phyloP scores from a whole-genome alignment of 2,888 invertebrate genomes.

The Drosophila anceps region DNA sequence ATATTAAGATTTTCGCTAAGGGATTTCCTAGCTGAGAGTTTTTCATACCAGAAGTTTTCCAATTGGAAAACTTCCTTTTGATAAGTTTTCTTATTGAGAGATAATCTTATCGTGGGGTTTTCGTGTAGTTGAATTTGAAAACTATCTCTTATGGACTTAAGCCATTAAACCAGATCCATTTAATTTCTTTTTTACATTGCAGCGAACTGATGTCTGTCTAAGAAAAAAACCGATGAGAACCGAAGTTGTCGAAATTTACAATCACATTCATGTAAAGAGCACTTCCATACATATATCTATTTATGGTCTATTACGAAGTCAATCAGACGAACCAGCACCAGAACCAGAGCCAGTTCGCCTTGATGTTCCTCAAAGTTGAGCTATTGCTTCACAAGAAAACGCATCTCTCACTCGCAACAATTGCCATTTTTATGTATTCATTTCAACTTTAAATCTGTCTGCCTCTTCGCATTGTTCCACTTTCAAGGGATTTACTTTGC shows the following conservation, averaged over 20 bases:
- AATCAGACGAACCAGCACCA: background rate
- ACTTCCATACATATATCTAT: background rate
- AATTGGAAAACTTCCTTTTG: background rate
- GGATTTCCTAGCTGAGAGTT: background rate
- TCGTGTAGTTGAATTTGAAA: too few relatives aligned
- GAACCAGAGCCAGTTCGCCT: background rate
- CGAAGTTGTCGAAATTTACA: background rate
- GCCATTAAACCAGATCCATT: too few relatives aligned
- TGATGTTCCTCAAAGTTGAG: background rate
- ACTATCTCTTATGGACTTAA: too few relatives aligned
- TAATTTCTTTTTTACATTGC: too few relatives aligned
- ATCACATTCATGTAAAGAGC: background rate
- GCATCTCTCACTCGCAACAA: background rate
- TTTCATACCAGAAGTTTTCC: too few relatives aligned
- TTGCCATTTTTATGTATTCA: background rate
- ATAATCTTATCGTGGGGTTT: background rate
- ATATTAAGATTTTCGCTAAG: too few relatives aligned
- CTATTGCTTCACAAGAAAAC: background rate
- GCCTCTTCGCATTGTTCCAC: slow-evolving; percentile 9
- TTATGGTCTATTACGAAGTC: background rate
- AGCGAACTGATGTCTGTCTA: too few relatives aligned
- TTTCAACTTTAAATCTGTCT: slow-evolving; percentile 9
- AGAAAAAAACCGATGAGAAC: too few relatives aligned
- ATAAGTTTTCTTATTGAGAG: too few relatives aligned
- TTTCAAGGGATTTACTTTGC: slow-evolving; percentile 16